phyloP scores from a whole-genome alignment of 2,797 vertebrate genomes.

The Typhlichthys subterraneus region DNA sequence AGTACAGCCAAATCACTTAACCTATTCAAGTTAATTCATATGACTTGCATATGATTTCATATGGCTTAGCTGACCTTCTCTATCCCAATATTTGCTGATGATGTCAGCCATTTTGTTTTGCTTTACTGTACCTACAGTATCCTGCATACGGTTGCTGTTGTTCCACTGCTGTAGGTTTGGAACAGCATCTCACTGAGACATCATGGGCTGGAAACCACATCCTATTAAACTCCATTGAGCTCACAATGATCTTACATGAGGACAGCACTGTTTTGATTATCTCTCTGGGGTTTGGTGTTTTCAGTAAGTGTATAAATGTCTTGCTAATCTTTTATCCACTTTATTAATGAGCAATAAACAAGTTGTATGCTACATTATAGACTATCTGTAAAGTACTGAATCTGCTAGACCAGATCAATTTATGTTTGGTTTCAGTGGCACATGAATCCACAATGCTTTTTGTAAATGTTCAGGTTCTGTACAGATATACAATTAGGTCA shows the following conservation, averaged over 20 bases:
- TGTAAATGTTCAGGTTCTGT: no score
- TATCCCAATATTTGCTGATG: slow-evolving; percentile 49
- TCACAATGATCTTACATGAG: slow-evolving; percentile 63
- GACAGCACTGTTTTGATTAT: slow-evolving; percentile 62
- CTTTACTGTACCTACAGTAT: no score
- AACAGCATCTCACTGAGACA: slow-evolving; percentile 59
- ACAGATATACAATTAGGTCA: no score
- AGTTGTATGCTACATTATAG: neutral
- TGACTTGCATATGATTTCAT: no score
- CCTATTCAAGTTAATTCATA: no score
- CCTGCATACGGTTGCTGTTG: slow-evolving; percentile 18
- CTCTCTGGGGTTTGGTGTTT: slow-evolving; percentile 47
- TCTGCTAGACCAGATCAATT: no score
- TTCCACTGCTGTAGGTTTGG: slow-evolving; percentile 60
- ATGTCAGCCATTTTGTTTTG: no score
- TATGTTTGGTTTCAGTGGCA: no score
- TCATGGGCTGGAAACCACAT: slow-evolving; percentile 68
- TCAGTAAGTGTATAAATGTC: slow-evolving; percentile 50
- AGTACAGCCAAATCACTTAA: no score
- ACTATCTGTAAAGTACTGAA: no score
- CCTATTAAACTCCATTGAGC: slow-evolving; percentile 73
- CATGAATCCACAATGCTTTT: no score
- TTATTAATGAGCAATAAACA: neutral
- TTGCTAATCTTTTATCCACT: slow-evolving; percentile 35
- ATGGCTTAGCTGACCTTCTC: slow-evolving; percentile 26